Evolutionary conservation across 2,797 vertebrate genomes (phyloP).

Genomic region (Anabacerthia variegaticeps): DNA sequence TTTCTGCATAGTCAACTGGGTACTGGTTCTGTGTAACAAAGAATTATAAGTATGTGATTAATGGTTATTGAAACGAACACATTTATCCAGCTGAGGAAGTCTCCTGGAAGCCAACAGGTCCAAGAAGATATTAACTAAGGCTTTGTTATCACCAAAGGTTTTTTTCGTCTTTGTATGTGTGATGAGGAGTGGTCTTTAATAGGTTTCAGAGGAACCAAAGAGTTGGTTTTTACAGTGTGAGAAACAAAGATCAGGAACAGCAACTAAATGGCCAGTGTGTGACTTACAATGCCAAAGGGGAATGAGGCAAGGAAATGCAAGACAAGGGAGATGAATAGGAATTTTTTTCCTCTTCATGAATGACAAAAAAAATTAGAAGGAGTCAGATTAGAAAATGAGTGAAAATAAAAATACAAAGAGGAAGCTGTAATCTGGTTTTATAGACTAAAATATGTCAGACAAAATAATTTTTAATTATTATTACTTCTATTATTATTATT

Average conservation of each 20-base stretch:
- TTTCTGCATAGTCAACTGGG: neutral
- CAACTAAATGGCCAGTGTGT: neutral
- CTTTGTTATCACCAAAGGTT: neutral
- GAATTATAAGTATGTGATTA: neutral
- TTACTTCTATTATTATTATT: neutral
- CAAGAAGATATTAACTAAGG: neutral
- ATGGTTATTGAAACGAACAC: neutral
- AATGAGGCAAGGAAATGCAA: neutral
- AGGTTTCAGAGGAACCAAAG: neutral
- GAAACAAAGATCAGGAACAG: neutral
- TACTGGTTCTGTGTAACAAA: neutral
- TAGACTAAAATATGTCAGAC: neutral
- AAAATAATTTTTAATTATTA: neutral
- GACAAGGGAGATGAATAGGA: neutral
- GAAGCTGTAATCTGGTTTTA: neutral
- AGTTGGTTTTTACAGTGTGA: neutral
- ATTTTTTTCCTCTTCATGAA: neutral
- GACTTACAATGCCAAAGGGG: neutral
- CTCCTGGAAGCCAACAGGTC: neutral
- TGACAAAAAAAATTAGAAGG: neutral
- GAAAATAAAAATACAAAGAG: neutral
- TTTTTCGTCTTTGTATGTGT: neutral
- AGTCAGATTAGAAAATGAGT: neutral
- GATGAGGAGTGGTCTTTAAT: neutral
- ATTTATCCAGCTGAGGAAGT: neutral